Evolutionary conservation across 2,113 vertebrate genomes (phyloP).

Genomic region (Perccottus glenii): DNA sequence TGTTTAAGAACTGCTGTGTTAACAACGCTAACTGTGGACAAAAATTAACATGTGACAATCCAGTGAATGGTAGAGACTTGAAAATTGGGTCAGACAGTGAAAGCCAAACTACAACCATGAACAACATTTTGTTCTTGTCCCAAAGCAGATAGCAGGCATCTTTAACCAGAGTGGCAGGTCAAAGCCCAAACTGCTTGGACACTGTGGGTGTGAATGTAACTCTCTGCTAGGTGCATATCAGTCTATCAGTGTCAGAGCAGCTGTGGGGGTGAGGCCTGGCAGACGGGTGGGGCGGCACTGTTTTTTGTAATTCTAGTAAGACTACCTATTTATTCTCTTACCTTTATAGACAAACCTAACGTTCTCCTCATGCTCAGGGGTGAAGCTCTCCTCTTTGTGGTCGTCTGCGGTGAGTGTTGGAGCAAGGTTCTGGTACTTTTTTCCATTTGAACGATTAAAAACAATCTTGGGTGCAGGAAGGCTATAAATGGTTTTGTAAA

Average conservation of each 20-base stretch:
- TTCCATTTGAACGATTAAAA: constrained; percentile 90
- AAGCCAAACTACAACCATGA: not conserved
- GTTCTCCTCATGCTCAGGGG: constrained; percentile 87
- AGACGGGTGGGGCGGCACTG: not conserved
- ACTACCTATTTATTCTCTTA: constrained; percentile 53
- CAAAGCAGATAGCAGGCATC: not conserved
- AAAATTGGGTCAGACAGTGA: constrained; percentile 22
- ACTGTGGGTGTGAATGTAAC: constrained; percentile 32
- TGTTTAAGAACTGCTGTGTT: constrained; percentile 50
- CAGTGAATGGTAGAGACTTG: not conserved
- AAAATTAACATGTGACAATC: not conserved
- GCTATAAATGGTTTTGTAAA: not conserved
- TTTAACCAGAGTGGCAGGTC: not conserved
- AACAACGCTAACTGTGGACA: constrained; percentile 30
- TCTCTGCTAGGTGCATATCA: constrained; percentile 16
- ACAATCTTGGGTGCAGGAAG: constrained; percentile 85
- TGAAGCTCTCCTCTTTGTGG: constrained; percentile 83
- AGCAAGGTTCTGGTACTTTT: constrained; percentile 75
- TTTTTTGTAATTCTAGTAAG: constrained; percentile 15
- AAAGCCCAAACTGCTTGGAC: not conserved
- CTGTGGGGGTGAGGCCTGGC: constrained; percentile 59
- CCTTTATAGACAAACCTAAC: constrained; percentile 89
- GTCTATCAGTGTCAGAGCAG: constrained; percentile 69
- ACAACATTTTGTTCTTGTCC: not conserved
- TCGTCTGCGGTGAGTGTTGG: constrained; percentile 59